Evolutionary conservation across 2,113 vertebrate genomes (phyloP).

Genomic region (Clarias batrachus): DNA sequence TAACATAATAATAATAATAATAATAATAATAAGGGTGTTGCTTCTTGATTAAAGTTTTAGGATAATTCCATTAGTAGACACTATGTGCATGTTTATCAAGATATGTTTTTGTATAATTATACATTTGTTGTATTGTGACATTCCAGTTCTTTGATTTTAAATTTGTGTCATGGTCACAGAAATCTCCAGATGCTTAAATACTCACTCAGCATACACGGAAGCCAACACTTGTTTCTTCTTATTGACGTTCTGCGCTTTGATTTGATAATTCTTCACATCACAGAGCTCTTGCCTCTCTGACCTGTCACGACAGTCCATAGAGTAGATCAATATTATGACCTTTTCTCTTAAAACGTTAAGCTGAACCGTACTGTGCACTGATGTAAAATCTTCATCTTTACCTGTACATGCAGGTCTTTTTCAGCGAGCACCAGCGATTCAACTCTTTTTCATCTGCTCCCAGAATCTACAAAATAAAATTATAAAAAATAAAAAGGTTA

Average conservation of each 20-base stretch:
- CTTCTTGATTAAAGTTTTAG: background rate
- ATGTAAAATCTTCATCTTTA: constrained; percentile 53
- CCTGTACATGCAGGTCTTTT: constrained; percentile 93
- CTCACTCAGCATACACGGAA: constrained; percentile 78
- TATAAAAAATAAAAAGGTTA: background rate
- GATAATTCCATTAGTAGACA: too few relatives aligned
- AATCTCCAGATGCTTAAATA: constrained; percentile 29
- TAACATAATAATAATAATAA: too few relatives aligned
- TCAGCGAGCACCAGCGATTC: constrained; percentile 87
- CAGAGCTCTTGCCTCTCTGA: constrained; percentile 80
- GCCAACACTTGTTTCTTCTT: constrained; percentile 80
- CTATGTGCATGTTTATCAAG: background rate
- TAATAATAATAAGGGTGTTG: background rate
- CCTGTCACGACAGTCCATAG: constrained; percentile 59
- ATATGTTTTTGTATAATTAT: background rate
- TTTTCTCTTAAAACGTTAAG: background rate
- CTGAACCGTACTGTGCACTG: background rate
- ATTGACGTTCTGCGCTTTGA: constrained; percentile 73
- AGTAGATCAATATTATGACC: background rate
- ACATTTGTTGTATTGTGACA: background rate
- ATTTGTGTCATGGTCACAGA: background rate
- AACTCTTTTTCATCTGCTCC: constrained; percentile 81
- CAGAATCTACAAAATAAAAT: constrained; percentile 72
- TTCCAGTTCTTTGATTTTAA: background rate
- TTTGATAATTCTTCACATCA: constrained; percentile 76